Evolutionary conservation across 92 coral and sea anemone genomes (phyloP).

Genomic region (Virgularia gustaviana): DNA sequence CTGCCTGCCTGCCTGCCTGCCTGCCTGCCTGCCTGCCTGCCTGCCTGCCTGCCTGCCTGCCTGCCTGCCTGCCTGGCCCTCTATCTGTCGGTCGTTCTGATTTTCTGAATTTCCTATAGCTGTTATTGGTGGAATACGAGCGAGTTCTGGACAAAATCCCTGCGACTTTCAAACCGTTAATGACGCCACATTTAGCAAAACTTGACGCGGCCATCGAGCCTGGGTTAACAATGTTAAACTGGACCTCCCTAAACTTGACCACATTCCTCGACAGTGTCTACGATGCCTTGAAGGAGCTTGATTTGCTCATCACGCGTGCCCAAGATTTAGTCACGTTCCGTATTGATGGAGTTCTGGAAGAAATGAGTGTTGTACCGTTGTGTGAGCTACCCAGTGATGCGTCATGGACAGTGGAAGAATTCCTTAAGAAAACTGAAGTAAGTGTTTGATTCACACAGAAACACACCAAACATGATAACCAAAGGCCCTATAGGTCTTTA

Average conservation of each 20-base stretch:
- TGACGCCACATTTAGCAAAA: constrained; percentile 91
- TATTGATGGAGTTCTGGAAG: constrained; percentile 82
- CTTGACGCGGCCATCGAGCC: constrained; percentile 89
- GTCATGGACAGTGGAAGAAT: constrained; percentile 82
- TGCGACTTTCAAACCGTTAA: constrained; percentile 69
- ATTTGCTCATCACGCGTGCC: constrained; percentile 73
- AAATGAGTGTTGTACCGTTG: constrained; percentile 74
- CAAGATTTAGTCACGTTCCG: constrained; percentile 80
- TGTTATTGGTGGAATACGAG: constrained; percentile 66
- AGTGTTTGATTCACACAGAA: not conserved
- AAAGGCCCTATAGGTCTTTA: too few species aligned
- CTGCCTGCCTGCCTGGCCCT: too few species aligned
- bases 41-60: too few species aligned
- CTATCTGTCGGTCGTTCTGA: not conserved
- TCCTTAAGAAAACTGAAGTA: constrained; percentile 84
- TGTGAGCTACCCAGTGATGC: constrained; percentile 78
- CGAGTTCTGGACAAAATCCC: constrained; percentile 75
- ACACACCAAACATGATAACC: not conserved
- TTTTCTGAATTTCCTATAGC: constrained; percentile 32
- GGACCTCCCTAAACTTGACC: constrained; percentile 86
- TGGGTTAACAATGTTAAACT: constrained; percentile 86
- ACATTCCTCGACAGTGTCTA: constrained; percentile 79
- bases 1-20: too few species aligned
- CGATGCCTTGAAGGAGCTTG: constrained; percentile 70
- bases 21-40: too few species aligned